Evolutionary conservation across 2,797 vertebrate genomes (phyloP), one percentile per base, ranked within the genome.

Genomic region (Pangasius macronema): DNA sequence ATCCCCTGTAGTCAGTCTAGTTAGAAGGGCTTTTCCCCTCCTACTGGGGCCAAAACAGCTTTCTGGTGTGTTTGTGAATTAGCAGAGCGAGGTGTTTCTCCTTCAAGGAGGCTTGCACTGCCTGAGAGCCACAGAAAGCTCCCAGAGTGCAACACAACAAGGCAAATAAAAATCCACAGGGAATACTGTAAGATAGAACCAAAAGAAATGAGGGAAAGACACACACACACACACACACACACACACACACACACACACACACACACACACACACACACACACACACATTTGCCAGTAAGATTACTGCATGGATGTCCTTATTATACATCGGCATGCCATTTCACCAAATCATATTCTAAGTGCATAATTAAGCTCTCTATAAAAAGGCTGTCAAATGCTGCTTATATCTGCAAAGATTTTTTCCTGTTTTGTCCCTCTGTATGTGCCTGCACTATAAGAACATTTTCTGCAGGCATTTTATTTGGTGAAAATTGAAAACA

Each of bases 61-160:
- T 85, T 85, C 84, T 76, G 79, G 67, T 88, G 87, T 88, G 89
- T 87, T 88, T 90, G 86, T 91, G 84, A 90, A 91, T 91, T 91
- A 91, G 89, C 87, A 85, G 75, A 85, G 84, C 55, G 89, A 89
- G 87, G 85, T 89, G 84, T 90, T 91, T 87, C 83, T 86, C 81
- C 86, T 87, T 86, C 77, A 70, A 88, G 70, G 84, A 85, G 84
- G 68, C 53, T 22, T 84, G 53, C 55, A 51, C 73, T 88, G 76
- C 85, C 86, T 89, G 51, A 30, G 77, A 88, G 86, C 67, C 81
- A 85, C 87, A 87, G 84, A 86, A 77, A 84, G 75, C 82, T 86
- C 85, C 57, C 86, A 73, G 75, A 87, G 84, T 68, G 86, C 76
- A 53, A 42, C 75, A 86, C 68, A 87, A 86, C 81, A 89, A 86